Evolutionary conservation across 30 jellyfish, hydroid and myxozoan species (phyloP).

Genomic region (Morbakka virulenta): DNA sequence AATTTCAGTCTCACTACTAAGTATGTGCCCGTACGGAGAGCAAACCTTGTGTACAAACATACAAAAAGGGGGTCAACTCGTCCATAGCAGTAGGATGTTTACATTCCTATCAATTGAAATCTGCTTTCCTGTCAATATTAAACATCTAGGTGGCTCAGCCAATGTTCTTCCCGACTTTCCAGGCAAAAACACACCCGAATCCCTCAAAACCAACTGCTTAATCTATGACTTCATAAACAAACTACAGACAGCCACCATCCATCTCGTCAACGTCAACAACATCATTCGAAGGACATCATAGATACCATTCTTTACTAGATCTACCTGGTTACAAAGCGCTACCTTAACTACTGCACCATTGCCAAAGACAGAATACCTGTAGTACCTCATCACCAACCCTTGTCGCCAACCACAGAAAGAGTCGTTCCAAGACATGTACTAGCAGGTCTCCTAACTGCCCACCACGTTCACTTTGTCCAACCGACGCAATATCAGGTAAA

Average conservation of each 20-base stretch:
- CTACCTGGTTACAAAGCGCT: no score
- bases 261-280: no score
- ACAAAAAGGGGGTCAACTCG: conserved; percentile 45
- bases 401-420: conserved; percentile 3
- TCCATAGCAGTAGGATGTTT: conserved; percentile 24
- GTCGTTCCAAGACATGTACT: conserved; percentile 11
- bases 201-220: conserved; percentile 4
- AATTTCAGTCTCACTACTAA: no score
- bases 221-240: no score
- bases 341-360: no score
- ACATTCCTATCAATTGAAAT: conserved; percentile 36
- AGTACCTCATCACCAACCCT: not conserved
- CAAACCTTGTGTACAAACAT: no score
- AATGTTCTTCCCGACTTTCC: conserved; percentile 30
- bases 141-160: conserved; percentile 13
- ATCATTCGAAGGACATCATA: no score
- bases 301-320: no score
- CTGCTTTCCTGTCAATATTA: conserved; percentile 12
- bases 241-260: no score
- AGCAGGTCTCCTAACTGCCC: conserved; percentile 63
- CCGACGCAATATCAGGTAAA: conserved; percentile 29
- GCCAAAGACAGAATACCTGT: conserved; percentile 3
- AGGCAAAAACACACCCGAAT: not conserved
- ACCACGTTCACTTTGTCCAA: conserved; percentile 34
- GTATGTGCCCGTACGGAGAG: no score